Conservation (phyloP, 2,113 vertebrate genomes). For the Nipponia nippon region DNA sequence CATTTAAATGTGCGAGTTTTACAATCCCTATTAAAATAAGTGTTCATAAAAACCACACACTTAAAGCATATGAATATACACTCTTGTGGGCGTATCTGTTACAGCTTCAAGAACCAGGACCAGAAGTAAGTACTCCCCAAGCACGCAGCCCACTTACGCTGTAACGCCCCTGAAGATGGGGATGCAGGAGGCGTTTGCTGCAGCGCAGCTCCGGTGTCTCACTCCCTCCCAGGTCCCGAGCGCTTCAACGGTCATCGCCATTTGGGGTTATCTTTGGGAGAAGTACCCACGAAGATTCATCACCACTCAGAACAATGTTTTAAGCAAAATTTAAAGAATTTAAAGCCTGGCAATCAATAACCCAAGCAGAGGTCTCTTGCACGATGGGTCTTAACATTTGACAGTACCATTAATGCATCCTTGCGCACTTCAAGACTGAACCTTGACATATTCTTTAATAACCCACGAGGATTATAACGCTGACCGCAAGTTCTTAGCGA, state of each 20-base stretch:
- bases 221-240: accelerated
- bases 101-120: neutral
- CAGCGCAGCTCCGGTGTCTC: neutral
- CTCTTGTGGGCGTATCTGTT: neutral
- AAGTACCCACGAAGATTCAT: neutral
- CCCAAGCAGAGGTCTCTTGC: neutral
- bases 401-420: neutral
- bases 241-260: accelerated
- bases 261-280: neutral
- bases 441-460: neutral
- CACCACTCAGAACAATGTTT: neutral
- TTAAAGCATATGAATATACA: neutral
- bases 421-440: neutral
- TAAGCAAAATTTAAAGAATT: neutral
- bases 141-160: neutral
- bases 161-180: accelerated
- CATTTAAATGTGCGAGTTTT: neutral
- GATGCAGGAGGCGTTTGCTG: neutral
- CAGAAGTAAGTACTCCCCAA: neutral
- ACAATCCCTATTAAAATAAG: neutral
- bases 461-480: neutral
- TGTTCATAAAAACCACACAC: neutral
- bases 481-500: neutral
- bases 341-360: neutral
- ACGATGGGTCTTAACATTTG: accelerated